phyloP scores from a whole-genome alignment of 2,797 vertebrate species.

The Enteromius unitaeniatus region DNA sequence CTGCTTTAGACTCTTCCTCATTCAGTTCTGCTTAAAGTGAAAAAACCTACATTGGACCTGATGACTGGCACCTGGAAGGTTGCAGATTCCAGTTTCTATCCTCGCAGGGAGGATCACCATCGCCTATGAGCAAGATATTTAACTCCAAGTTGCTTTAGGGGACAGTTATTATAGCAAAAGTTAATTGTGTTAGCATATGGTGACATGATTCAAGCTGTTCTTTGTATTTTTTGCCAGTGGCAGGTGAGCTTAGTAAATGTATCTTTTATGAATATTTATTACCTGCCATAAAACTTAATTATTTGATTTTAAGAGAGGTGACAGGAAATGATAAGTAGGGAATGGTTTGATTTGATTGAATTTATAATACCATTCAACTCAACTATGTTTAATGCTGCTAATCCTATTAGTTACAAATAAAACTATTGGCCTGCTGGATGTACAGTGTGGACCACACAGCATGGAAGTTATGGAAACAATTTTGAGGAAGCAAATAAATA shows the following conservation, averaged over 20 bases:
- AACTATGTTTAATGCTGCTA: not conserved
- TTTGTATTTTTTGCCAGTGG: not conserved
- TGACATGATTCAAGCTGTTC: not conserved
- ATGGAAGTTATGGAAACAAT: not conserved
- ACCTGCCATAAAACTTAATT: not conserved
- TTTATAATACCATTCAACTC: not conserved
- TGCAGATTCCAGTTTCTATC: not conserved
- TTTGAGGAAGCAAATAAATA: not conserved
- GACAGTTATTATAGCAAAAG: not conserved
- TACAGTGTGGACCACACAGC: not conserved
- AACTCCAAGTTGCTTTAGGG: not conserved
- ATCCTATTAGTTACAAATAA: not conserved
- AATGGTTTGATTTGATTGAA: not conserved
- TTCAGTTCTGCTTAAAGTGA: not conserved
- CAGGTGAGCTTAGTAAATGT: not conserved
- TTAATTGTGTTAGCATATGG: not conserved
- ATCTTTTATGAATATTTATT: not conserved
- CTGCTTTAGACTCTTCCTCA: conserved; percentile 5
- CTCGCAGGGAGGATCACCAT: not conserved
- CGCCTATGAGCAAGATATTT: not conserved
- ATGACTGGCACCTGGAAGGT: not conserved
- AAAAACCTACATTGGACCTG: not conserved
- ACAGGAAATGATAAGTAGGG: not conserved
- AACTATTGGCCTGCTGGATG: not conserved
- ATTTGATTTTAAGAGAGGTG: not conserved